phyloP scores from a whole-genome alignment of 2,797 vertebrate genomes.

The Anableps anableps region DNA sequence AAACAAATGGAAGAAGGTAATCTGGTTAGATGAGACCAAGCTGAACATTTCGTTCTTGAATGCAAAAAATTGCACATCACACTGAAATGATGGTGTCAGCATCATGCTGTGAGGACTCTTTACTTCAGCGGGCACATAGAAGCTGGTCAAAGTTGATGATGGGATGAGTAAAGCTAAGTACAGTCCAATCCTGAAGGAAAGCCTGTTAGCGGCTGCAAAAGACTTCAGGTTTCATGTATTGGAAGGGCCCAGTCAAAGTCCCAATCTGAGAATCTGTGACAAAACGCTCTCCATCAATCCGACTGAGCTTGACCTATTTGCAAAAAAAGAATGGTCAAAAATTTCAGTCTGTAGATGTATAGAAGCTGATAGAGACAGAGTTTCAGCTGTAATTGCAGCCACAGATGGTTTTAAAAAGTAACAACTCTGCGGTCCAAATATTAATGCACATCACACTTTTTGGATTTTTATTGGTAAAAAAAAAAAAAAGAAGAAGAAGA shows the following conservation, averaged over 20 bases:
- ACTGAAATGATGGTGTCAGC: not conserved
- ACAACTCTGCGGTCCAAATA: not conserved
- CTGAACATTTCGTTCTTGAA: not conserved
- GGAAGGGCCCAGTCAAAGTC: not conserved
- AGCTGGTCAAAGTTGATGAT: not conserved
- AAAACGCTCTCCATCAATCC: not conserved
- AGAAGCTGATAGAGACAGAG: not conserved
- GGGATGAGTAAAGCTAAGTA: not conserved
- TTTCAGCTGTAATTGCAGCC: not conserved
- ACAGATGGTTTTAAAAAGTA: not conserved
- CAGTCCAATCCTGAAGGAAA: not conserved
- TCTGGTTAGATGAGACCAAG: not conserved
- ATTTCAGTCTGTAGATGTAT: not conserved
- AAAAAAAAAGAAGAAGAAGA: too few species aligned
- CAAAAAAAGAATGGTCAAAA: not conserved
- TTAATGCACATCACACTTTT: not conserved
- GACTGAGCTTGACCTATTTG: not conserved
- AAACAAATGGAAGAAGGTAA: not conserved
- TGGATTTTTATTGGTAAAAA: not conserved
- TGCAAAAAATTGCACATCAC: not conserved
- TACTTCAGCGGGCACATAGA: not conserved
- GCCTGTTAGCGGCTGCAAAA: not conserved
- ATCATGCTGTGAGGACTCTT: not conserved
- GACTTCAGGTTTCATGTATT: not conserved
- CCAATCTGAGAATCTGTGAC: not conserved